Conservation (phyloP, 1,140 invertebrate species). For the Zaprionus ornatus region DNA sequence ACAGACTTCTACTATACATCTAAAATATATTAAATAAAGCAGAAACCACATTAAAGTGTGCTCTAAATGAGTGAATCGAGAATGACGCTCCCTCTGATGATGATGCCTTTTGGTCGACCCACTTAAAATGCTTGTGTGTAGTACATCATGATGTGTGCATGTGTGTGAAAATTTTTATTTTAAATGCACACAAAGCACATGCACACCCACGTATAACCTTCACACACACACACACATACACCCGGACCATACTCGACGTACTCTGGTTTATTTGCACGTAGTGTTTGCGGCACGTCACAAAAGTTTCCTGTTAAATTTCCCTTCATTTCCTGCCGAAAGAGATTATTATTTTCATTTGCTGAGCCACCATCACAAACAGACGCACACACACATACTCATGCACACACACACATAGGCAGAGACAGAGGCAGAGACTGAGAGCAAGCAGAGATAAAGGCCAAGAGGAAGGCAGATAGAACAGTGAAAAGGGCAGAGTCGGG, state of each 20-base stretch:
- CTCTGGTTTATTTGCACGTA: slow-evolving; percentile 55
- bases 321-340: slow-evolving; percentile 77
- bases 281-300: slow-evolving; percentile 78
- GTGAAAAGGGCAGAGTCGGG: slow-evolving; percentile 14
- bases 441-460: not conserved
- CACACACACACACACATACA: not conserved
- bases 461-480: not conserved
- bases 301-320: slow-evolving; percentile 80
- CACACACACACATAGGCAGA: not conserved
- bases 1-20: not conserved
- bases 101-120: not conserved
- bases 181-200: slow-evolving; percentile 5
- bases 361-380: slow-evolving; percentile 57
- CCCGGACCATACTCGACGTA: not conserved
- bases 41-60: not conserved
- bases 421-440: slow-evolving; percentile 10
- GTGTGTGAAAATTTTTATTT: not conserved
- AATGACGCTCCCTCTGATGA: not conserved
- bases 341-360: slow-evolving; percentile 80
- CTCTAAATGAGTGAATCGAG: not conserved
- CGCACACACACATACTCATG: not conserved
- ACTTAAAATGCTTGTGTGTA: not conserved
- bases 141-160: not conserved
- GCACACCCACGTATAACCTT: slow-evolving; percentile 4
- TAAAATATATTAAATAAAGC: not conserved